A percentile compares a stretch with the other conserved stretches of the same genome.
Evolutionary conservation across 1,140 invertebrate species (phyloP).

Genomic region (Pararge aegeria): DNA sequence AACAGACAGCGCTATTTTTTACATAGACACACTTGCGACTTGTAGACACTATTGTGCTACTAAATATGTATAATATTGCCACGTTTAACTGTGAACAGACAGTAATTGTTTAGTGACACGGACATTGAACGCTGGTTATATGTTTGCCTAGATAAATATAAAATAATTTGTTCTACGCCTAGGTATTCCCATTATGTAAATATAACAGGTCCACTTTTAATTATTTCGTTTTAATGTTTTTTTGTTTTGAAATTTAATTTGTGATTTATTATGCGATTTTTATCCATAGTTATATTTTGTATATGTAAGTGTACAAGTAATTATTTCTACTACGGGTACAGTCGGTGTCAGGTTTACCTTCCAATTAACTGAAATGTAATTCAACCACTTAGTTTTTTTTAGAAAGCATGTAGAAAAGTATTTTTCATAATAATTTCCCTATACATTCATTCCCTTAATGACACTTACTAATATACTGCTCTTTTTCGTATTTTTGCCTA

Average conservation of each 20-base stretch:
- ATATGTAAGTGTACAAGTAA: constrained; percentile 12
- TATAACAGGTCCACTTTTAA: constrained; percentile 31
- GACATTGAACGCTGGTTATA: not conserved
- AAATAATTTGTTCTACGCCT: constrained; percentile 7
- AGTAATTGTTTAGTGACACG: not conserved
- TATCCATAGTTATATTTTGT: constrained; percentile 3
- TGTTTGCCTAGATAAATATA: not conserved
- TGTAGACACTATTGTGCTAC: too few species aligned
- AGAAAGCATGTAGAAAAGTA: too few species aligned
- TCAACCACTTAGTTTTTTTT: not conserved
- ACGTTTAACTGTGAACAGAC: too few species aligned
- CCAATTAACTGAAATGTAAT: not conserved
- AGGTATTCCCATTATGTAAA: constrained; percentile 8
- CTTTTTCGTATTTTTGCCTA: too few species aligned
- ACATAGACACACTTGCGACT: too few species aligned
- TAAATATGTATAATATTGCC: too few species aligned
- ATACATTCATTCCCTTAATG: too few species aligned
- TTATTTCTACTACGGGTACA: not conserved
- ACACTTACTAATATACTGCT: too few species aligned
- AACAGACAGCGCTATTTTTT: too few species aligned
- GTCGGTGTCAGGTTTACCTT: not conserved
- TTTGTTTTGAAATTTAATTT: constrained; percentile 9
- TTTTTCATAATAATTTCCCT: too few species aligned
- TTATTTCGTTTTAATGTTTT: constrained; percentile 33
- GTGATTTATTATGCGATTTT: constrained; percentile 1